Percentiles rank a stretch among this genome's conserved stretches.
phyloP scores from a whole-genome alignment of 2,888 invertebrate species.

The Caenorhabditis japonica region DNA sequence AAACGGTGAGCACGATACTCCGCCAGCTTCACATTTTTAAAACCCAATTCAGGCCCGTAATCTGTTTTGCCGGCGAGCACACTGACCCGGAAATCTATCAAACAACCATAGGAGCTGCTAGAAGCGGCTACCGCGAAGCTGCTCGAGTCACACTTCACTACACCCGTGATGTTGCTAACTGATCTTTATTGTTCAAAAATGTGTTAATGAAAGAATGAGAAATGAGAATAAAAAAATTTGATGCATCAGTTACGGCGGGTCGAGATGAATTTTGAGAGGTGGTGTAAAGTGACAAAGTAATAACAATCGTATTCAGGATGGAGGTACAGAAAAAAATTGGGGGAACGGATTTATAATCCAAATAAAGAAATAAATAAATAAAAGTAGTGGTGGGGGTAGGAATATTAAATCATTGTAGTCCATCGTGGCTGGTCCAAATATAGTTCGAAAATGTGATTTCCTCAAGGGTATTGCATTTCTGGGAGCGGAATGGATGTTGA shows the following conservation, averaged over 20 bases:
- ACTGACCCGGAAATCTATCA: constrained; percentile 57
- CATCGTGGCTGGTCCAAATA: not conserved
- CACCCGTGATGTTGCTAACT: not conserved
- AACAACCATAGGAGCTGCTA: constrained; percentile 55
- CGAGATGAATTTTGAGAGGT: not conserved
- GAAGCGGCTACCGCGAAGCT: constrained; percentile 56
- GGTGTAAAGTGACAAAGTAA: not conserved
- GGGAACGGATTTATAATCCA: constrained; percentile 35
- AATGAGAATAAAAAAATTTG: not conserved
- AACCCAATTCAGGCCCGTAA: constrained; percentile 21
- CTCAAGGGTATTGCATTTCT: constrained; percentile 21
- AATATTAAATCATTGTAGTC: not conserved
- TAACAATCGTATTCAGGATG: constrained; percentile 1
- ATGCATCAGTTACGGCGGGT: not conserved
- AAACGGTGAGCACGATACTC: not conserved
- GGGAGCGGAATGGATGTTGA: constrained; percentile 11
- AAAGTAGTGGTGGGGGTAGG: not conserved
- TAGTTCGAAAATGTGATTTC: not conserved
- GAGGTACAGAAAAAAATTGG: too few species aligned
- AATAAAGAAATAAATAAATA: constrained; percentile 4
- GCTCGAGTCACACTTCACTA: constrained; percentile 11
- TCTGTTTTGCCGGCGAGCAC: constrained; percentile 62
- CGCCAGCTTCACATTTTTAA: not conserved
- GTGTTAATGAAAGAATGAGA: constrained; percentile 13
- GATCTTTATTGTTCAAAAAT: constrained; percentile 5